Percentiles rank a stretch among this genome's conserved stretches.
Conservation (phyloP, 2,888 invertebrate species). For the Lacanobia oleracea region DNA sequence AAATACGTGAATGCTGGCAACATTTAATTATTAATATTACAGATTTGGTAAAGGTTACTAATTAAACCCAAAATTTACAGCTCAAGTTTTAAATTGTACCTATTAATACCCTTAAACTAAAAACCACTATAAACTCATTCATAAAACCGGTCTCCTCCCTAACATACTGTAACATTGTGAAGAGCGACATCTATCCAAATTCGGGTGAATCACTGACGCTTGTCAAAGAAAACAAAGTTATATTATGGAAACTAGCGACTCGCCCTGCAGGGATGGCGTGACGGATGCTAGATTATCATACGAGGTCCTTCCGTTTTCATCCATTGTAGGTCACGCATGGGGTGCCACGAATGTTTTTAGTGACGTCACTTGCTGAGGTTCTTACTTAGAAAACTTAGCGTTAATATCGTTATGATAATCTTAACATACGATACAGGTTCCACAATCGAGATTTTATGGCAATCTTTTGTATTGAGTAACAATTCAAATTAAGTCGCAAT, state of each 20-base stretch:
- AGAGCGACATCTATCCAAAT: conserved; percentile 60
- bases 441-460: too few relatives aligned
- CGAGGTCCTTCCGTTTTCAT: not conserved
- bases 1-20: not conserved
- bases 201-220: conserved; percentile 40
- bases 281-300: conserved; percentile 25
- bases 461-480: too few relatives aligned
- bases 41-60: not conserved
- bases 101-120: not conserved
- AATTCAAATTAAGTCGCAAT: too few relatives aligned
- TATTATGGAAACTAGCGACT: conserved; percentile 46
- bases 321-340: not conserved
- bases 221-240: conserved; percentile 49
- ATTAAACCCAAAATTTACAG: not conserved
- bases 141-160: not conserved
- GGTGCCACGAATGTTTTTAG: not conserved
- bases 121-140: not conserved
- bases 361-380: not conserved
- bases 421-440: too few relatives aligned
- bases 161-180: conserved; percentile 15
- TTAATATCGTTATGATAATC: too few relatives aligned
- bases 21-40: not conserved
- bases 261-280: conserved; percentile 47
- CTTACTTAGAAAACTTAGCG: not conserved
- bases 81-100: not conserved